phyloP scores from a whole-genome alignment of 2,888 invertebrate species.

The Volucella bombylans region DNA sequence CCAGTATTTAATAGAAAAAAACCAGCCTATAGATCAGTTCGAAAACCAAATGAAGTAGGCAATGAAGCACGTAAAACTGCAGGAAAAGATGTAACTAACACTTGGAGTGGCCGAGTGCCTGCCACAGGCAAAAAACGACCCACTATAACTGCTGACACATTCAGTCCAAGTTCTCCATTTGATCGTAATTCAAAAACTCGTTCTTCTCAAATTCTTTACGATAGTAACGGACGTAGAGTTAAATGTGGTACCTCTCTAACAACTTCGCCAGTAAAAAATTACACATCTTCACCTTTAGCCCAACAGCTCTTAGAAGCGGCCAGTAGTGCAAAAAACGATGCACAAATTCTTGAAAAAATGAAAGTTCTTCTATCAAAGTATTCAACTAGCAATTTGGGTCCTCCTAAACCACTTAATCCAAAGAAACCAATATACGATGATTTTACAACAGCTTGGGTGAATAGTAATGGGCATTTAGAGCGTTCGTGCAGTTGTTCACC shows the following conservation, averaged over 20 bases:
- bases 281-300: constrained; percentile 86
- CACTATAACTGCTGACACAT: constrained; percentile 86
- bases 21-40: constrained; percentile 82
- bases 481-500: constrained; percentile 84
- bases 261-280: constrained; percentile 84
- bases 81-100: constrained; percentile 85
- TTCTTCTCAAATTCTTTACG: constrained; percentile 82
- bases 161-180: constrained; percentile 83
- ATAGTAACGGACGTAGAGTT: constrained; percentile 83
- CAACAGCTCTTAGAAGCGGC: constrained; percentile 89
- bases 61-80: constrained; percentile 76
- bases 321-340: constrained; percentile 88
- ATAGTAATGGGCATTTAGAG: constrained; percentile 87
- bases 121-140: constrained; percentile 82
- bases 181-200: constrained; percentile 82
- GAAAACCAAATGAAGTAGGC: constrained; percentile 81
- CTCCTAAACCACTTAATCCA: constrained; percentile 74
- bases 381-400: constrained; percentile 79
- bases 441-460: constrained; percentile 88
- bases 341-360: constrained; percentile 88
- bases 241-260: constrained; percentile 81
- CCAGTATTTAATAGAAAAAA: constrained; percentile 80
- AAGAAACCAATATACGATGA: constrained; percentile 85
- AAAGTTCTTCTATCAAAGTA: constrained; percentile 87
- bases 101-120: constrained; percentile 88